These are phyloP conservation scores for Aromia moschata DNA, from an alignment of 2,888 invertebrate genomes.

Conservation along the genomic window DNA sequence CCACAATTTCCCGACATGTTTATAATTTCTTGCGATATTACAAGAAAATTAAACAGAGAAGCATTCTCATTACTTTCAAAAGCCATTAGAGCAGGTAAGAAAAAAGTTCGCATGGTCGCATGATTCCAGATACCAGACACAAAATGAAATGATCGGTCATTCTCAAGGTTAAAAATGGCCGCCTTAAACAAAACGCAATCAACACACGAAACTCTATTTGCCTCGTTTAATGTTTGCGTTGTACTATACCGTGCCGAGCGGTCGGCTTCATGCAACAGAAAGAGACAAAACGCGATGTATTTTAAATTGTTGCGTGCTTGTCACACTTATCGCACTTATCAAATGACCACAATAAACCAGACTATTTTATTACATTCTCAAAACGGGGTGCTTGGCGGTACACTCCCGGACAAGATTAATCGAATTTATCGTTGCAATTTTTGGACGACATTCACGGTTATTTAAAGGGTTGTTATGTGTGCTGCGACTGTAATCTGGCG, in stretches of 20 bases:
- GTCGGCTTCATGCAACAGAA: constrained; percentile 27
- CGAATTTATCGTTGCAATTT: constrained; percentile 40
- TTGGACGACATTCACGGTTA: constrained; percentile 18
- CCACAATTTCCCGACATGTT: no score
- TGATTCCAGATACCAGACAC: constrained; percentile 51
- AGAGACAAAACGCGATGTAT: constrained; percentile 45
- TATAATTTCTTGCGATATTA: no score
- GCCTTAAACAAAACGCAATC: constrained; percentile 53
- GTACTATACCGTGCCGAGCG: constrained; percentile 1
- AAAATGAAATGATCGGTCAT: constrained; percentile 59
- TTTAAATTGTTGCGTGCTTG: constrained; percentile 56
- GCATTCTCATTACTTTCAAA: constrained; percentile 29
- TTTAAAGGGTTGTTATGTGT: constrained; percentile 1
- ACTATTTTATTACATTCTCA: constrained; percentile 52
- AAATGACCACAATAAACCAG: constrained; percentile 58
- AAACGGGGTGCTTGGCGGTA: constrained; percentile 30
- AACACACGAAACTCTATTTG: constrained; percentile 54
- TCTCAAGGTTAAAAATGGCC: constrained; percentile 55
- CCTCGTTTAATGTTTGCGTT: constrained; percentile 37
- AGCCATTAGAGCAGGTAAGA: constrained; percentile 33
- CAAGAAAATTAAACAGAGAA: no score
- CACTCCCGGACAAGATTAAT: constrained; percentile 41
- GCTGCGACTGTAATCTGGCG: neutral
- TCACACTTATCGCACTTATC: constrained; percentile 57
- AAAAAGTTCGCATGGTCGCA: constrained; percentile 43